phyloP scores from a whole-genome alignment of 1,140 invertebrate genomes.

The Propsilocerus akamusi region DNA sequence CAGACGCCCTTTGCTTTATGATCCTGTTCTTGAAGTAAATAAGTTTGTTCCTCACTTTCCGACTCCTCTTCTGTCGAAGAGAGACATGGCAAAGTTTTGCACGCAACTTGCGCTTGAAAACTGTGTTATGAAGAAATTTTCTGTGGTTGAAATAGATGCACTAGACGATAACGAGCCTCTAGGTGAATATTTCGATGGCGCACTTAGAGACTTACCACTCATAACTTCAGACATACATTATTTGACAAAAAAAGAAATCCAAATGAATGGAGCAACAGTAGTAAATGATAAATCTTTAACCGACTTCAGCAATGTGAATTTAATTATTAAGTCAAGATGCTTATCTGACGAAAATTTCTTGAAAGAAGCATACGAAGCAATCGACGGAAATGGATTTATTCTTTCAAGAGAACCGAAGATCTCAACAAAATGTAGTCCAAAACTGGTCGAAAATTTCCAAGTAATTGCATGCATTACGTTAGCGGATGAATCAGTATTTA shows the following conservation, averaged over 20 bases:
- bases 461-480: slow-evolving; percentile 17
- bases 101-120: slow-evolving; percentile 76
- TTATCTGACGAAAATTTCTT: slow-evolving; percentile 16
- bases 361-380: slow-evolving; percentile 13
- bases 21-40: slow-evolving; percentile 54
- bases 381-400: slow-evolving; percentile 27
- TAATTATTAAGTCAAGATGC: slow-evolving; percentile 32
- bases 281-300: slow-evolving; percentile 37
- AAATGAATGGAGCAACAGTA: slow-evolving; percentile 31
- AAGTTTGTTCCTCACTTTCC: slow-evolving; percentile 51
- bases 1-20: slow-evolving; percentile 34
- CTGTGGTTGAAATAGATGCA: slow-evolving; percentile 36
- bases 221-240: slow-evolving; percentile 24
- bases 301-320: slow-evolving; percentile 33
- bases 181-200: slow-evolving; percentile 30
- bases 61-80: slow-evolving; percentile 17
- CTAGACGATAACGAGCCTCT: slow-evolving; percentile 24
- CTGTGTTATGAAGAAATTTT: slow-evolving; percentile 41
- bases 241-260: slow-evolving; percentile 26
- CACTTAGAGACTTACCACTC: slow-evolving; percentile 40
- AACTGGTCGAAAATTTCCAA: slow-evolving; percentile 11
- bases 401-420: slow-evolving; percentile 24
- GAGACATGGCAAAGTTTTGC: slow-evolving; percentile 15
- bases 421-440: slow-evolving; percentile 9
- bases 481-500: slow-evolving; percentile 14